These are phyloP conservation scores for Ammodytes dubius DNA, from an alignment of 2,113 vertebrate species.

Conservation along the genomic window DNA sequence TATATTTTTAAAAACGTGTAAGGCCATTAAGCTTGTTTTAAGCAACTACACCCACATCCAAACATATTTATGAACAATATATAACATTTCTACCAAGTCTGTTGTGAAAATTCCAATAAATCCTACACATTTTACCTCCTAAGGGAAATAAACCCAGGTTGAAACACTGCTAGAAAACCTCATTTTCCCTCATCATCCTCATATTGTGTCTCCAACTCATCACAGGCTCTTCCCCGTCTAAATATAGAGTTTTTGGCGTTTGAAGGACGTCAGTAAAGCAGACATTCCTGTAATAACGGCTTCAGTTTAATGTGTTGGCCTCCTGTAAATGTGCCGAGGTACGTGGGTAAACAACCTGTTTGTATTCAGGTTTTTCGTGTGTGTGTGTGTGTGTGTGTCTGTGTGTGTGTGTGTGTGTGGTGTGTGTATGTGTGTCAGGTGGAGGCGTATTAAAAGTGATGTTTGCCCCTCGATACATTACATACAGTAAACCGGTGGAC, in stretches of 20 bases:
- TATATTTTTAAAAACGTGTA: too few relatives aligned
- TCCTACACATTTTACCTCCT: too few relatives aligned
- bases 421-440: too few relatives aligned
- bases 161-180: background rate
- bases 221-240: background rate
- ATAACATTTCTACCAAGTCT: too few relatives aligned
- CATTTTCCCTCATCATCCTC: slow-evolving; percentile 18
- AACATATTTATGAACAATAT: too few relatives aligned
- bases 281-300: background rate
- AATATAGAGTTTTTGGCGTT: background rate
- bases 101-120: too few relatives aligned
- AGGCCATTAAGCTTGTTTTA: too few relatives aligned
- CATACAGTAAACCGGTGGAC: slow-evolving; percentile 12
- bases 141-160: background rate
- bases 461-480: slow-evolving; percentile 14
- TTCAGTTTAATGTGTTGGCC: background rate
- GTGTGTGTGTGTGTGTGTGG: too few relatives aligned
- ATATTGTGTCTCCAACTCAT: background rate
- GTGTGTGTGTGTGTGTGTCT: too few relatives aligned
- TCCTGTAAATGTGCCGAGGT: slow-evolving; percentile 6
- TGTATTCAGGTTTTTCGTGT: background rate
- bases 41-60: too few relatives aligned
- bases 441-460: background rate
- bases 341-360: slow-evolving; percentile 3
- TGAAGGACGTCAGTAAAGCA: background rate